Conservation (phyloP, 2,888 invertebrate genomes). For the Cerceris rybyensis region DNA sequence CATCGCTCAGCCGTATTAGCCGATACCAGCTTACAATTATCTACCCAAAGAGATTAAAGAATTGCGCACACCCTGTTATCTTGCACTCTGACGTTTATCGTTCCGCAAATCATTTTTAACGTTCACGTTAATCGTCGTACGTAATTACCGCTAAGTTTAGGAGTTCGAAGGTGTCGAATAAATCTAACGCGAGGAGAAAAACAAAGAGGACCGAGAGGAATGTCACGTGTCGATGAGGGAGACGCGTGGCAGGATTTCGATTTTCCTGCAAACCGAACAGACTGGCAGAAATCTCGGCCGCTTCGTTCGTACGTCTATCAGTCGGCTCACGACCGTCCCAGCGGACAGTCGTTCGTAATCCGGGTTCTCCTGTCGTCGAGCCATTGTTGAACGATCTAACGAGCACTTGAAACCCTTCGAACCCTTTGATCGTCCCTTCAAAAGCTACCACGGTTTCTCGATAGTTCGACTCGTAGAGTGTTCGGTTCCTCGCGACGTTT, state of each 20-base stretch:
- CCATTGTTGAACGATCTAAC: slow-evolving; percentile 19
- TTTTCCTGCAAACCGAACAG: slow-evolving; percentile 66
- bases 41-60: background rate
- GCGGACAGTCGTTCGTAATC: slow-evolving; percentile 75
- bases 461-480: too few relatives aligned
- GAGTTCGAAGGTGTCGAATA: background rate
- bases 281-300: slow-evolving; percentile 76
- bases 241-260: slow-evolving; percentile 22
- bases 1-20: background rate
- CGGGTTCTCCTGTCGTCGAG: slow-evolving; percentile 59
- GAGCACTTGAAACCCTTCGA: slow-evolving; percentile 7
- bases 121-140: background rate
- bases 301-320: slow-evolving; percentile 78
- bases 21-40: background rate
- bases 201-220: background rate
- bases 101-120: background rate
- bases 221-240: background rate
- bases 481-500: too few relatives aligned
- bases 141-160: background rate
- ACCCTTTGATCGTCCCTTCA: background rate
- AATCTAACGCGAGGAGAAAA: background rate
- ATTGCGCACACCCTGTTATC: background rate
- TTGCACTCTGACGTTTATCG: slow-evolving; percentile 6
- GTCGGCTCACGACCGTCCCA: slow-evolving; percentile 78
- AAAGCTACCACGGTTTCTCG: background rate